Evolutionary conservation across 2,888 invertebrate genomes (phyloP).

Genomic region (Heterodera filipjevi): DNA sequence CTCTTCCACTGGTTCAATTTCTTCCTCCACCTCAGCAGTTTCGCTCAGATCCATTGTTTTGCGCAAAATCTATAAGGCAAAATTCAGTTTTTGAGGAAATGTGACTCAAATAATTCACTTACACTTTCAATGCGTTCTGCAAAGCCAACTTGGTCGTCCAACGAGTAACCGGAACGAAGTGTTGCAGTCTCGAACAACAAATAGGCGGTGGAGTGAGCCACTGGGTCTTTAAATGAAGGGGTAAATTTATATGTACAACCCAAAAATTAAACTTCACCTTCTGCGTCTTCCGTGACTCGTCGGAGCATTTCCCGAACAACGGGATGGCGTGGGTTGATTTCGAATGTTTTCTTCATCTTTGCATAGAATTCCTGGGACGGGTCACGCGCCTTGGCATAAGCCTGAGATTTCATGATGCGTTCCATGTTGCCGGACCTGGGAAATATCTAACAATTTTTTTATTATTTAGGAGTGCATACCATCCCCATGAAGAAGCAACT

Average conservation of each 20-base stretch:
- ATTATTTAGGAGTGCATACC: too few relatives aligned
- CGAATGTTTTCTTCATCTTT: constrained; percentile 91
- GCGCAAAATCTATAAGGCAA: constrained; percentile 76
- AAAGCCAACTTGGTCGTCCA: constrained; percentile 80
- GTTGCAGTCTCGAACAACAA: constrained; percentile 92
- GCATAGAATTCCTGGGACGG: constrained; percentile 78
- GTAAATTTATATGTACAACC: neutral
- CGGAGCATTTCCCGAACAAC: constrained; percentile 84
- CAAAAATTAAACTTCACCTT: constrained; percentile 60
- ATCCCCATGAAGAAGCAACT: constrained; percentile 93
- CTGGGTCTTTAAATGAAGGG: constrained; percentile 72
- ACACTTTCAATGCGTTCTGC: constrained; percentile 84
- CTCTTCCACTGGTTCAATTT: constrained; percentile 58
- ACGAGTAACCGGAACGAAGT: constrained; percentile 88
- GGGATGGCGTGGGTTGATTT: constrained; percentile 96
- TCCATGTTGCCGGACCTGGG: constrained; percentile 99
- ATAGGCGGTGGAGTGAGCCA: constrained; percentile 81
- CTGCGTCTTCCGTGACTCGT: constrained; percentile 31
- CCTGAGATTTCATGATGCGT: constrained; percentile 83
- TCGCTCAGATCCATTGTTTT: constrained; percentile 66
- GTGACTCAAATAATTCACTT: too few relatives aligned
- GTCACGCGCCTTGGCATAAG: constrained; percentile 92
- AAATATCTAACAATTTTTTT: constrained; percentile 65
- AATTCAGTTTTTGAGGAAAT: too few relatives aligned
- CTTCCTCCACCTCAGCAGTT: constrained; percentile 70